phyloP scores from a whole-genome alignment of 2,113 vertebrate genomes.

The Lucifuga dentata region DNA sequence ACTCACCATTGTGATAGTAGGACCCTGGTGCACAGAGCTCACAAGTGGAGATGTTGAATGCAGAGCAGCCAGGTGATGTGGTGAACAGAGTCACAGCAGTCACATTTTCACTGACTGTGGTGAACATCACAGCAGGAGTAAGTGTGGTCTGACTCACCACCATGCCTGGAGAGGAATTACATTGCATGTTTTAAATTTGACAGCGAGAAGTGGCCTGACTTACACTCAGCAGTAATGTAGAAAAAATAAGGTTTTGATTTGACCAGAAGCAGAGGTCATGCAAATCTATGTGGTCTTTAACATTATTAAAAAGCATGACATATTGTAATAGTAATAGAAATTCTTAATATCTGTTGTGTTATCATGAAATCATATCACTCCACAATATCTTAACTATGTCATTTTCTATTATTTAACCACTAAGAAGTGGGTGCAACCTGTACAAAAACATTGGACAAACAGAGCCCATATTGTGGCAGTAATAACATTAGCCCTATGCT shows the following conservation, averaged over 20 bases:
- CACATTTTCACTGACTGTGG: slow-evolving; percentile 59
- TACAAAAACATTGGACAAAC: slow-evolving; percentile 53
- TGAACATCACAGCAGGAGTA: slow-evolving; percentile 70
- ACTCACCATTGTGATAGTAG: slow-evolving; percentile 77
- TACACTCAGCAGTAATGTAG: no score
- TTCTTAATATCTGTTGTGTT: not conserved
- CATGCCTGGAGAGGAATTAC: slow-evolving; percentile 64
- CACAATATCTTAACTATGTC: not conserved
- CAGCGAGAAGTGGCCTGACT: no score
- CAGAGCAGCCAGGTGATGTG: slow-evolving; percentile 77
- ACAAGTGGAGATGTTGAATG: slow-evolving; percentile 83
- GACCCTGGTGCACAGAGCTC: slow-evolving; percentile 84
- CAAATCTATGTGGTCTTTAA: not conserved
- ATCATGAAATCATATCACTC: not conserved
- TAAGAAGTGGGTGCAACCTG: slow-evolving; percentile 5
- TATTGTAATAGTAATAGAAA: no score
- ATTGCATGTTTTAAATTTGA: no score
- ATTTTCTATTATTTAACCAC: not conserved
- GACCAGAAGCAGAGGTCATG: not conserved
- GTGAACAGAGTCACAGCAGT: slow-evolving; percentile 66
- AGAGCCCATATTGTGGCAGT: slow-evolving; percentile 77
- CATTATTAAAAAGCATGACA: no score
- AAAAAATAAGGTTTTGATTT: no score
- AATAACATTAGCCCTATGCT: slow-evolving; percentile 82
- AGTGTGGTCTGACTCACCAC: slow-evolving; percentile 82